Percentiles rank a stretch among this genome's conserved stretches.
Evolutionary conservation across 2,888 invertebrate species (phyloP).

Genomic region (Ganaspis brasiliensis): DNA sequence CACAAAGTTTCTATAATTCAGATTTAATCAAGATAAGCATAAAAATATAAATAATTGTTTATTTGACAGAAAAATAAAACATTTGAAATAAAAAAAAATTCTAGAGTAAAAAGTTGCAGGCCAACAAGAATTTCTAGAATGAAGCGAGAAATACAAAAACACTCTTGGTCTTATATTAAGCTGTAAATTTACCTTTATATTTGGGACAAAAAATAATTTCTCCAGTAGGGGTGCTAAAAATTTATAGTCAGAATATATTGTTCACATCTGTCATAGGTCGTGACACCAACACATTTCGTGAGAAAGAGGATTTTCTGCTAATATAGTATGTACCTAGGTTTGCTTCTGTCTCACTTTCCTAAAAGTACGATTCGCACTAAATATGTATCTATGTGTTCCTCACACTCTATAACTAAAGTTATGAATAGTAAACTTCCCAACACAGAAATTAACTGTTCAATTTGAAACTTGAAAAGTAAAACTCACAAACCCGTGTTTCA

Average conservation of each 20-base stretch:
- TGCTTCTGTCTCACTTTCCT: constrained; percentile 23
- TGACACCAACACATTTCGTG: not conserved
- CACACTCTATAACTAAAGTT: constrained; percentile 12
- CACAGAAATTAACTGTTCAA: constrained; percentile 22
- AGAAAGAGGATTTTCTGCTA: constrained; percentile 15
- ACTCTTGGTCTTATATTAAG: not conserved
- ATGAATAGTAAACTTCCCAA: constrained; percentile 31
- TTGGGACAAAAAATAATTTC: constrained; percentile 14
- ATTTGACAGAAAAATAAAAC: too few species aligned
- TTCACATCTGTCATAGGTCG: not conserved
- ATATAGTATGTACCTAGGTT: constrained; percentile 23
- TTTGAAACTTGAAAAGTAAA: constrained; percentile 24
- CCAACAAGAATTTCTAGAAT: not conserved
- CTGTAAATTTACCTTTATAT: not conserved
- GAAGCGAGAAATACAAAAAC: not conserved
- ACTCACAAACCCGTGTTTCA: not conserved
- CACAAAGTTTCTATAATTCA: too few species aligned
- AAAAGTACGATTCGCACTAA: constrained; percentile 21
- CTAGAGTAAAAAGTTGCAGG: too few species aligned
- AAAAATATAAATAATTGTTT: too few species aligned
- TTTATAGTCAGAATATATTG: constrained; percentile 21
- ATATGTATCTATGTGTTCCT: not conserved
- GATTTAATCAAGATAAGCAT: too few species aligned
- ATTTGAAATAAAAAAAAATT: not conserved
- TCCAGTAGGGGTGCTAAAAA: constrained; percentile 15